These are phyloP conservation scores for Orthosia gothica DNA, from an alignment of 2,888 invertebrate genomes.

Conservation along the genomic window DNA sequence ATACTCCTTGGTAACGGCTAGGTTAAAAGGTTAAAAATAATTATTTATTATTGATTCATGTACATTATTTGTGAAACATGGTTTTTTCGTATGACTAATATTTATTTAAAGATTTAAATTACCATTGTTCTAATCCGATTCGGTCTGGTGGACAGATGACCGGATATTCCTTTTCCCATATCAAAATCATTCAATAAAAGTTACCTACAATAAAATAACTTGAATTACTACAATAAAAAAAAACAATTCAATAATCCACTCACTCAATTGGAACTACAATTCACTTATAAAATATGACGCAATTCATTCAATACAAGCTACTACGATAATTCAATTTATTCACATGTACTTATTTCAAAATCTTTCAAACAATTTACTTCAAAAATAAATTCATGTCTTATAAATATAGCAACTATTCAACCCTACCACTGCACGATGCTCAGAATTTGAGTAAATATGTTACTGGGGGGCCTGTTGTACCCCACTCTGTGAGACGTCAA, in stretches of 20 bases:
- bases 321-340: not conserved
- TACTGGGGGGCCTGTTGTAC: conserved; percentile 53
- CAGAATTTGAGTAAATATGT: conserved; percentile 43
- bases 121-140: no score
- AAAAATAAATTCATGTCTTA: conserved; percentile 6
- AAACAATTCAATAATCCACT: not conserved
- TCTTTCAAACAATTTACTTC: conserved; percentile 14
- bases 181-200: no score
- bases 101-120: no score
- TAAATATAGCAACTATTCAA: conserved; percentile 39
- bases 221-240: not conserved
- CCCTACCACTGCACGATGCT: conserved; percentile 48
- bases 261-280: not conserved
- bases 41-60: no score
- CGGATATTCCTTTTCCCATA: no score
- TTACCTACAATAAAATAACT: not conserved
- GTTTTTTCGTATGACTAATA: no score
- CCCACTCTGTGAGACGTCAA: conserved; percentile 57
- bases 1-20: no score
- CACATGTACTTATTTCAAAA: conserved; percentile 2
- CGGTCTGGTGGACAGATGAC: no score
- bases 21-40: no score
- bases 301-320: not conserved
- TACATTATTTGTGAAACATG: no score
- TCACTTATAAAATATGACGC: not conserved